Evolutionary conservation across 1,140 invertebrate genomes (phyloP).

Genomic region (Diploscapter pachys): DNA sequence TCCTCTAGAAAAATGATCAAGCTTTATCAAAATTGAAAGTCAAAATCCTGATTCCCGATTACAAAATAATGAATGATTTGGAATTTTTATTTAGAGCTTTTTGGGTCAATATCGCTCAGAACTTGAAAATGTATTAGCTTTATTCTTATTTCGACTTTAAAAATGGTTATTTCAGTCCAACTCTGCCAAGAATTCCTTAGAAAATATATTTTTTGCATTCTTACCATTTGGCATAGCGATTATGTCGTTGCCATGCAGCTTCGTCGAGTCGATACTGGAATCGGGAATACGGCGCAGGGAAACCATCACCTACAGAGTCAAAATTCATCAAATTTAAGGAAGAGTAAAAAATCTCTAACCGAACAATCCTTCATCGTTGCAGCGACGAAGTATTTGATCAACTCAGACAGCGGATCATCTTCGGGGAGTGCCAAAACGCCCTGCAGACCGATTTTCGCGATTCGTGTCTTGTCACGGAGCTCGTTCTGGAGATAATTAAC

Average conservation of each 20-base stretch:
- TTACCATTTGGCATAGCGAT: constrained; percentile 9
- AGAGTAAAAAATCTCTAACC: constrained; percentile 34
- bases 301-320: constrained; percentile 18
- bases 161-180: constrained; percentile 18
- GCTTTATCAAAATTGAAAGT: constrained; percentile 1
- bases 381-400: constrained; percentile 51
- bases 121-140: too few species aligned
- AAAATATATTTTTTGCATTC: constrained; percentile 5
- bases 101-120: too few species aligned
- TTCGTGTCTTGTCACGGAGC: constrained; percentile 10
- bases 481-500: constrained; percentile 7
- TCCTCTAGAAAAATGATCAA: not conserved
- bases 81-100: too few species aligned
- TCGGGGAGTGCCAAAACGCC: constrained; percentile 43
- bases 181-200: not conserved
- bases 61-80: too few species aligned
- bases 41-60: not conserved
- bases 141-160: constrained; percentile 12
- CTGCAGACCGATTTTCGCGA: constrained; percentile 18
- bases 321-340: not conserved
- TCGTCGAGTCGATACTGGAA: constrained; percentile 6
- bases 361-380: constrained; percentile 57
- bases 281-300: not conserved
- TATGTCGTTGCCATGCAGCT: constrained; percentile 30
- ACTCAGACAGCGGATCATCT: constrained; percentile 45